These are phyloP conservation scores for Malaclemys terrapin DNA, from an alignment of 2,113 vertebrate genomes.

Conservation along the genomic window DNA sequence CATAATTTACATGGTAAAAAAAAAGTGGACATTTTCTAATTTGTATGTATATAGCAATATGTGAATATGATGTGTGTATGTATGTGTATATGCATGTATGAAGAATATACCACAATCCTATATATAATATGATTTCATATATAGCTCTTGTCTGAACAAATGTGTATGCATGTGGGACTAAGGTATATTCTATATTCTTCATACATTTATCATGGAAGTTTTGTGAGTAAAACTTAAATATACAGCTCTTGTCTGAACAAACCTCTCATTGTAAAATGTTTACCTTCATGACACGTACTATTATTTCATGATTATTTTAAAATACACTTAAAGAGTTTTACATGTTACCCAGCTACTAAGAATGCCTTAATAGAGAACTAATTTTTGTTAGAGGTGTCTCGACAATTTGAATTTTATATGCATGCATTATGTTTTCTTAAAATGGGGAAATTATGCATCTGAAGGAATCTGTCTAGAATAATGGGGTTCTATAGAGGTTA, in stretches of 20 bases:
- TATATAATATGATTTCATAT: neutral
- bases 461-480: constrained; percentile 94
- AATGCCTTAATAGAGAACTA: constrained; percentile 89
- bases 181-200: constrained; percentile 12
- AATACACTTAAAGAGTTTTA: constrained; percentile 87
- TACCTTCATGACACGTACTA: constrained; percentile 85
- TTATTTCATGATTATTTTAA: constrained; percentile 90
- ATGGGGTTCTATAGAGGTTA: constrained; percentile 94
- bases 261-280: constrained; percentile 83
- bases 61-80: neutral
- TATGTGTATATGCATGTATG: neutral
- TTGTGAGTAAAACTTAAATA: constrained; percentile 80
- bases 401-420: constrained; percentile 91
- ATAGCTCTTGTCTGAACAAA: neutral
- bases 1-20: neutral
- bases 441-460: constrained; percentile 91
- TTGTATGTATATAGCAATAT: neutral
- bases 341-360: constrained; percentile 88
- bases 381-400: constrained; percentile 90
- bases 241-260: constrained; percentile 79
- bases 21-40: neutral
- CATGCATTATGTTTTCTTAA: constrained; percentile 91
- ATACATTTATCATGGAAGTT: constrained; percentile 73
- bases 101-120: fast-evolving
- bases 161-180: neutral